Percentiles rank a stretch among this genome's conserved stretches.
phyloP scores from a whole-genome alignment of 2,888 invertebrate genomes.

The Tetragonisca angustula region DNA sequence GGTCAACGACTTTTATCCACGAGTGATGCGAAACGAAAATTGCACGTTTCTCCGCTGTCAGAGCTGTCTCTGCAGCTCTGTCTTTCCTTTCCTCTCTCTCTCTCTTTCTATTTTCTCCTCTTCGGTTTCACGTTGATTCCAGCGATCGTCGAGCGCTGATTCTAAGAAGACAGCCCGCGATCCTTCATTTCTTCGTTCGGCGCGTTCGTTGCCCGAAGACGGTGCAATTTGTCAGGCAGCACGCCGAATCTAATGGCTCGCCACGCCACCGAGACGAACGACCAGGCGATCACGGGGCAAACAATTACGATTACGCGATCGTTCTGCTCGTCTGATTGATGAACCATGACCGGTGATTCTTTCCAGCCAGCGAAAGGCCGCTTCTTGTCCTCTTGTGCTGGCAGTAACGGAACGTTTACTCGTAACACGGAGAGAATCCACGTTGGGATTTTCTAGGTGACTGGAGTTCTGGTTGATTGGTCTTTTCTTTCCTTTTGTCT shows the following conservation, averaged over 20 bases:
- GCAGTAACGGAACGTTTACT: neutral
- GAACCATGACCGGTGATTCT: slow-evolving; percentile 31
- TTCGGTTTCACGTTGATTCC: neutral
- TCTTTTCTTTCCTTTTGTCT: too few relatives aligned
- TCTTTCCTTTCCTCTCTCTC: neutral
- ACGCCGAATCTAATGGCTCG: slow-evolving; percentile 47
- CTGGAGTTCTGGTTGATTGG: neutral
- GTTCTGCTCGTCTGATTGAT: slow-evolving; percentile 19
- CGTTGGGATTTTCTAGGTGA: neutral
- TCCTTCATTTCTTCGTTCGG: slow-evolving; percentile 45
- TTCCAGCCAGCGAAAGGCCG: neutral
- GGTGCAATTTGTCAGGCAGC: slow-evolving; percentile 45
- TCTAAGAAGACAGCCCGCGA: slow-evolving; percentile 40
- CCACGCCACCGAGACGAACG: slow-evolving; percentile 47
- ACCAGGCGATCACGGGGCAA: slow-evolving; percentile 40
- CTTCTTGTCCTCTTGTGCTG: neutral
- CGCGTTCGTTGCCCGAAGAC: slow-evolving; percentile 25
- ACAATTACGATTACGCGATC: slow-evolving; percentile 47
- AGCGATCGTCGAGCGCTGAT: slow-evolving; percentile 11
- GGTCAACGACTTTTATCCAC: slow-evolving; percentile 37
- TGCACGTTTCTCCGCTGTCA: slow-evolving; percentile 42
- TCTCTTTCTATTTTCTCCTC: neutral
- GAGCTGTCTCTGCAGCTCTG: neutral
- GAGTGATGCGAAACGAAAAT: slow-evolving; percentile 54
- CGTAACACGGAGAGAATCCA: neutral